A percentile compares a stretch with the other conserved stretches of the same genome.
Evolutionary conservation across 2,113 vertebrate genomes (phyloP).

Genomic region (Pelusios castaneus): DNA sequence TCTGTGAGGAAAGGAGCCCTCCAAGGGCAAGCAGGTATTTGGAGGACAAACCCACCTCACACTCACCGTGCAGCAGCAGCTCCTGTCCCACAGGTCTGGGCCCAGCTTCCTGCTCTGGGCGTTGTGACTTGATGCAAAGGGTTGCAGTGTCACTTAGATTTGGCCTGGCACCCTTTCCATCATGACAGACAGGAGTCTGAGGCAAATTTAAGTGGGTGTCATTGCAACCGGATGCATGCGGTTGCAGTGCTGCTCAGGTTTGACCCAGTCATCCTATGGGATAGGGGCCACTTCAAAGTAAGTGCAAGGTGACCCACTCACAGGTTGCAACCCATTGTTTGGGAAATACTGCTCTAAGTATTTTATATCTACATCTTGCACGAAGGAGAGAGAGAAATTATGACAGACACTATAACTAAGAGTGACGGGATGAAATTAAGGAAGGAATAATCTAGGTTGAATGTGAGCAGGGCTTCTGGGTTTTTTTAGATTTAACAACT

Average conservation of each 20-base stretch:
- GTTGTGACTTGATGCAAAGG: background rate
- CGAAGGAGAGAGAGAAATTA: background rate
- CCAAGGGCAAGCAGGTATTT: background rate
- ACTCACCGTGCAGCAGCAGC: background rate
- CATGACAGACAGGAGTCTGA: background rate
- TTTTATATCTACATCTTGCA: background rate
- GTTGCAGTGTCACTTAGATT: background rate
- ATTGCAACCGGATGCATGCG: background rate
- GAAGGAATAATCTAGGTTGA: background rate
- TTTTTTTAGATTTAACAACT: background rate
- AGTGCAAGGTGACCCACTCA: background rate
- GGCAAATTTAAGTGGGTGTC: background rate
- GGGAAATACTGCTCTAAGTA: background rate
- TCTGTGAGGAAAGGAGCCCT: background rate
- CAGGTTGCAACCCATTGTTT: background rate
- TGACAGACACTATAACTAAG: background rate
- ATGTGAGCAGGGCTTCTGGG: background rate
- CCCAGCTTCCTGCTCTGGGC: background rate
- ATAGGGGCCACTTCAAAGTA: background rate
- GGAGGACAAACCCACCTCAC: background rate
- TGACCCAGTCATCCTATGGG: background rate
- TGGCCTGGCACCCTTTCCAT: background rate
- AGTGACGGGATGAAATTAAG: constrained; percentile 6
- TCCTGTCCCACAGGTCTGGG: background rate
- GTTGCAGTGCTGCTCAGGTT: no score